phyloP scores from a whole-genome alignment of 1,140 invertebrate genomes.

The Macrotrachela quadricornifera region DNA sequence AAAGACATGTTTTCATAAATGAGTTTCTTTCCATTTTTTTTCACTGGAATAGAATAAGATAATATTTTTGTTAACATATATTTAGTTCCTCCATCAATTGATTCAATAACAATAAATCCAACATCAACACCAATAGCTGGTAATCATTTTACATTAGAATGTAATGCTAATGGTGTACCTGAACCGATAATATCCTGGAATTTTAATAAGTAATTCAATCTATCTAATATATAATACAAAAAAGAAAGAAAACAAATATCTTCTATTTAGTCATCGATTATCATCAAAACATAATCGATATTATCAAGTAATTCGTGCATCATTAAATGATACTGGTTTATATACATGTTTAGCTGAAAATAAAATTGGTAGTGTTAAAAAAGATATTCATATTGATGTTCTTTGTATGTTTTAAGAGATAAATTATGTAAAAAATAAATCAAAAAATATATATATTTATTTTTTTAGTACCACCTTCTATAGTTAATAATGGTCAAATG shows the following conservation, averaged over 20 bases:
- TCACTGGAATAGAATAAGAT: too few species aligned
- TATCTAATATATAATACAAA: too few species aligned
- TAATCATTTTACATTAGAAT: not conserved
- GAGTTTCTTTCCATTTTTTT: too few species aligned
- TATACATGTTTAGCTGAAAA: not conserved
- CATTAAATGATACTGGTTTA: not conserved
- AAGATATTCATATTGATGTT: not conserved
- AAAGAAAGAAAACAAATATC: too few species aligned
- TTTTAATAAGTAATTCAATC: not conserved
- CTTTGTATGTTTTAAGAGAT: too few species aligned
- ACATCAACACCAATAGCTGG: not conserved
- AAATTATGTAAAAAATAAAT: too few species aligned
- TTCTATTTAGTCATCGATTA: too few species aligned
- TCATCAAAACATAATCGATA: constrained; percentile 1
- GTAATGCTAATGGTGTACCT: not conserved
- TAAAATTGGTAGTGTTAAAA: not conserved
- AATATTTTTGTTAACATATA: too few species aligned
- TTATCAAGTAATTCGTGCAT: constrained; percentile 5
- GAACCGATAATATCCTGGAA: not conserved
- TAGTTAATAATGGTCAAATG: too few species aligned
- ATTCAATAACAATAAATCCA: not conserved
- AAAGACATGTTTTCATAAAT: too few species aligned
- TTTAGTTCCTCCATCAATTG: constrained; percentile 6
- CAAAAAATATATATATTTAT: too few species aligned
- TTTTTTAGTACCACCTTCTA: too few species aligned